A percentile compares a stretch with the other conserved stretches of the same genome.
Conservation (phyloP, 2,113 vertebrate species). For the Lepisosteus oculatus region DNA sequence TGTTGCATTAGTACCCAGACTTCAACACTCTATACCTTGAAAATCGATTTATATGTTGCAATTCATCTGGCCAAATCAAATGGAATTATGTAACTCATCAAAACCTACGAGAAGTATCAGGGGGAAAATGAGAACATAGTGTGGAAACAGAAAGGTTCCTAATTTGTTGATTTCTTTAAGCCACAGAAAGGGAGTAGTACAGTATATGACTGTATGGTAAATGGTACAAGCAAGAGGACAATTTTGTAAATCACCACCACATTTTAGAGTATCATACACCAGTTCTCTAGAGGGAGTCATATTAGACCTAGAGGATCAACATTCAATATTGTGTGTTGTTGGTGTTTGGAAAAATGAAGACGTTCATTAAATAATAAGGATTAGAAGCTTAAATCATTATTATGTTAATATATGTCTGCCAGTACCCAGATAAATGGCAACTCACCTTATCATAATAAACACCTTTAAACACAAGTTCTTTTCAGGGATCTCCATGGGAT, state of each 20-base stretch:
- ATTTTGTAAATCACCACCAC: constrained; percentile 46
- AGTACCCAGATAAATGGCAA: constrained; percentile 81
- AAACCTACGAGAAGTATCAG: neutral
- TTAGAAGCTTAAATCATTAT: constrained; percentile 90
- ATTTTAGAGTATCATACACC: constrained; percentile 67
- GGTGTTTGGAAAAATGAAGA: constrained; percentile 91
- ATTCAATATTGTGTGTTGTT: constrained; percentile 71
- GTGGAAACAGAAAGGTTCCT: too few species aligned
- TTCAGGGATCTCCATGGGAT: constrained; percentile 75
- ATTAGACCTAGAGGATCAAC: constrained; percentile 72
- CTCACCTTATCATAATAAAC: constrained; percentile 76
- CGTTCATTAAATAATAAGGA: constrained; percentile 89
- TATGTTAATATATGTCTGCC: constrained; percentile 90
- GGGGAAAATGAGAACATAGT: too few species aligned
- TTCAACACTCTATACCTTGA: neutral
- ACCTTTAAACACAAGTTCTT: constrained; percentile 22
- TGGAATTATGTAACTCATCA: neutral
- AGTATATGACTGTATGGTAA: constrained; percentile 28
- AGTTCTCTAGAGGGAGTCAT: constrained; percentile 70
- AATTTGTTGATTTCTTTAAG: too few species aligned
- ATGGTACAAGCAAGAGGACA: constrained; percentile 38
- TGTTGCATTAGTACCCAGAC: neutral
- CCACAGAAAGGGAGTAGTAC: constrained; percentile 23
- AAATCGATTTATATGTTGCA: neutral
- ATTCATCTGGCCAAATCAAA: too few species aligned